These are phyloP conservation scores for Scomber colias DNA, from an alignment of 2,113 vertebrate species.

Conservation along the genomic window DNA sequence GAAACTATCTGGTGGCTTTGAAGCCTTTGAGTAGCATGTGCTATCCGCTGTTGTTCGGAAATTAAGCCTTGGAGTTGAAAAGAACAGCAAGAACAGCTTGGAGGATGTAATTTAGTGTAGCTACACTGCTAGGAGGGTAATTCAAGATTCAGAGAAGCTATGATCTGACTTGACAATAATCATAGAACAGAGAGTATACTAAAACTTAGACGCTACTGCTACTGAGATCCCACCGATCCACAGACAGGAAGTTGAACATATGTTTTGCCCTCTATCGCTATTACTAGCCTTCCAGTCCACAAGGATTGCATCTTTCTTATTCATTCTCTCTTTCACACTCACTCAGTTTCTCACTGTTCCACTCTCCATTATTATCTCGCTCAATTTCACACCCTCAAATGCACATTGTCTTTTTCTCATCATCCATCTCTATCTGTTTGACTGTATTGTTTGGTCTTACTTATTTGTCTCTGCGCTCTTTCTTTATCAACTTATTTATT, in stretches of 20 bases:
- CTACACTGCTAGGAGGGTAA: not conserved
- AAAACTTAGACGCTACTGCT: not conserved
- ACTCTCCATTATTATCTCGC: conserved; percentile 44
- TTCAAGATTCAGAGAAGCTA: not conserved
- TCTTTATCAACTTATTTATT: conserved; percentile 11
- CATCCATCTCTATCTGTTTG: conserved; percentile 36
- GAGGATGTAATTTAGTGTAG: not conserved
- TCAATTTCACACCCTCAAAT: conserved; percentile 61
- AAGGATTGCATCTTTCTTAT: conserved; percentile 27
- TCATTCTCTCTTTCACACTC: conserved; percentile 48
- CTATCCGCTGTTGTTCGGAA: not conserved
- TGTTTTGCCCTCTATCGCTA: conserved; percentile 24
- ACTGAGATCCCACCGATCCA: not conserved
- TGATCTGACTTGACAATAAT: not conserved
- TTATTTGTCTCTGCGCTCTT: conserved; percentile 7
- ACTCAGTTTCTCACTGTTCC: conserved; percentile 34
- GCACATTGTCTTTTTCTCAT: conserved; percentile 48
- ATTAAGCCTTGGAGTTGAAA: conserved; percentile 19
- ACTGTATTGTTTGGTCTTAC: conserved; percentile 23
- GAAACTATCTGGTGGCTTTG: not conserved
- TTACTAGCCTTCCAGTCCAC: conserved; percentile 22
- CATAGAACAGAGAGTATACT: not conserved
- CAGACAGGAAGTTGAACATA: not conserved
- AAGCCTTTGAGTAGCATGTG: not conserved
- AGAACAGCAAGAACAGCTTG: not conserved